These are phyloP conservation scores for Mormyrus proboscirostris DNA, from an alignment of 2,797 vertebrate genomes.

Conservation along the genomic window DNA sequence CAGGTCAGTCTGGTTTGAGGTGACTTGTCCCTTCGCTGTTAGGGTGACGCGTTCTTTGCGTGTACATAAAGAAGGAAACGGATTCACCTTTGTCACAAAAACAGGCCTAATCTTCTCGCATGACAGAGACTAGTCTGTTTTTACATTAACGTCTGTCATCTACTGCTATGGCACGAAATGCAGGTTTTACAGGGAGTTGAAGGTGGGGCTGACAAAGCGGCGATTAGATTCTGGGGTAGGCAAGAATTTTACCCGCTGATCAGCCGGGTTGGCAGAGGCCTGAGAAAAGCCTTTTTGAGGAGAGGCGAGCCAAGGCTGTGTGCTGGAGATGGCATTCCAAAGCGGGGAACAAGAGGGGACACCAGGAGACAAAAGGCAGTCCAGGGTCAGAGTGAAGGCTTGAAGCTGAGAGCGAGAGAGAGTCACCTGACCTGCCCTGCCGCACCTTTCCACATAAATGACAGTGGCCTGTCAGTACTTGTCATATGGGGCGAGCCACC, in stretches of 20 bases:
- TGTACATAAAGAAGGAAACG: background rate
- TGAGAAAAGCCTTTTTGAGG: background rate
- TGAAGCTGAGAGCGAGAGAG: background rate
- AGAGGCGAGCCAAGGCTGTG: background rate
- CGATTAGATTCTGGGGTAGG: background rate
- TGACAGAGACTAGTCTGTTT: background rate
- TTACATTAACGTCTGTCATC: background rate
- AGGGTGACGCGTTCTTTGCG: constrained; percentile 16
- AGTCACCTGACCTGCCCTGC: background rate
- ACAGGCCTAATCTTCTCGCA: background rate
- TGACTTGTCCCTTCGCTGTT: constrained; percentile 16
- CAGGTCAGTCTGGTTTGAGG: constrained; percentile 57
- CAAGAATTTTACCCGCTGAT: background rate
- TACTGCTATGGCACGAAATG: background rate
- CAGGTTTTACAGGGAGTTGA: background rate
- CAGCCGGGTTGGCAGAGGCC: background rate
- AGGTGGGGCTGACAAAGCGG: background rate
- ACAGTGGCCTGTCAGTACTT: background rate
- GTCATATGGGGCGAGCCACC: background rate
- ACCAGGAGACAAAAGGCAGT: background rate
- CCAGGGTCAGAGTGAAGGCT: background rate
- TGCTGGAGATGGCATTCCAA: background rate
- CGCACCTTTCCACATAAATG: background rate
- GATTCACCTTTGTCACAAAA: background rate
- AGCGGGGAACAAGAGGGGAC: background rate